phyloP scores from a whole-genome alignment of 2,888 invertebrate genomes.

The Frankliniella fusca region DNA sequence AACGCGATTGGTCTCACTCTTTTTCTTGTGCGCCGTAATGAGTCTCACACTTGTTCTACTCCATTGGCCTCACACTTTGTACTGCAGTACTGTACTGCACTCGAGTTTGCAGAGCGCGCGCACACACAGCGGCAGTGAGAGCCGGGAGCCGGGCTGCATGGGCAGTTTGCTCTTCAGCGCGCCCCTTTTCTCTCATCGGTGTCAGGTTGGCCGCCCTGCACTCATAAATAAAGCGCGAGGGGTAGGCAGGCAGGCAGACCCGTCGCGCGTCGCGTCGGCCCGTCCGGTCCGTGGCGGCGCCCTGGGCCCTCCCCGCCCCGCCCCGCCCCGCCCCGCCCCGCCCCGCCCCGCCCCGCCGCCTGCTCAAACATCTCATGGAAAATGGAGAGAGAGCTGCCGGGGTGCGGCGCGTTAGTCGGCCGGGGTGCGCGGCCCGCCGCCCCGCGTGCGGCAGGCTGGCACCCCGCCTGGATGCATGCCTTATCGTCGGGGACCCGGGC shows the following conservation, averaged over 20 bases:
- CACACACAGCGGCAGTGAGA: no score
- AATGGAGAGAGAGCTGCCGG: neutral
- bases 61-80: no score
- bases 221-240: constrained; percentile 2
- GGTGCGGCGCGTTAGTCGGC: neutral
- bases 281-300: neutral
- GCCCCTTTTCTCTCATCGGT: no score
- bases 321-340: neutral
- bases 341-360: neutral
- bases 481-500: constrained; percentile 1
- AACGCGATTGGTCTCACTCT: no score
- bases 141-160: no score
- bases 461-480: neutral
- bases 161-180: no score
- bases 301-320: neutral
- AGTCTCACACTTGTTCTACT: no score
- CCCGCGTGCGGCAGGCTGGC: neutral
- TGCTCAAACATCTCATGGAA: constrained; percentile 22
- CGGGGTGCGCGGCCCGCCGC: neutral
- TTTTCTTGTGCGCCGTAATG: no score
- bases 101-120: no score
- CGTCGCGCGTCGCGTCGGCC: neutral
- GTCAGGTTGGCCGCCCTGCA: neutral
- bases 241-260: neutral
- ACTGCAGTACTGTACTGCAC: no score